Evolutionary conservation across 2,113 vertebrate genomes (phyloP), one percentile per base, ranked within the genome.

Genomic region (Larimichthys crocea): DNA sequence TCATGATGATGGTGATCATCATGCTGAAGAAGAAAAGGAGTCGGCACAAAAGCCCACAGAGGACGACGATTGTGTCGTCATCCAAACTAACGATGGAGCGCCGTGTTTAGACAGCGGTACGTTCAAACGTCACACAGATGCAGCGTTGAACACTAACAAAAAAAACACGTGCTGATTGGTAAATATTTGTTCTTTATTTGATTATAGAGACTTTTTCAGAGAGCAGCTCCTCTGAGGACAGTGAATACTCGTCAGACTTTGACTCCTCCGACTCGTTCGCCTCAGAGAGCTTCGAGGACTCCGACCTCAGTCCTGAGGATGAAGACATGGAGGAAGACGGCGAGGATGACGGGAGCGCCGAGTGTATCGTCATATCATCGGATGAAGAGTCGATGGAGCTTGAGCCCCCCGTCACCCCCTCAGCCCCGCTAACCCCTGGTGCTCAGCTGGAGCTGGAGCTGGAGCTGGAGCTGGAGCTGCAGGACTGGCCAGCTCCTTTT

Each of bases 101-200:
- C 94, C 91, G 52, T 84, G 90, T 84, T 95, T 93, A 0, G 96
- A 96, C 24, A 94, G 89, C 76, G 96, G 97, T 97, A 87, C 15
- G 89, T 70, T 77, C 40, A 56, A 74, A 66, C 0, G 2, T 80
- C 10, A 20, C 14, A 19, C 3, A 53, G 55, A 17, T 49, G 1
- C 1, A 44, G 61, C 26, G 3, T 24, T 67, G 2, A 71, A 52
- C 10, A 35, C 10, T 42, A 3, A 40, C 19, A 26, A 71, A 19
- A 15, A 46, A 15, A 46, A 62, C 22, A 24, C 5, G 6, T 52
- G 8, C 19, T 15, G 29, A 9, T 44, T 2, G 53, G 3, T 22
- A 4, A 65, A 57, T 26, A 2, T 16, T 29, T 26, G 0, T 68
- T 62, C 79, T 4, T 76, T 66, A 52, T 68, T 60, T 16, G 10